Base-by-base conservation (phyloP, 53 echinoderm and acorn worm species). In the Arbacia lixula region DNA sequence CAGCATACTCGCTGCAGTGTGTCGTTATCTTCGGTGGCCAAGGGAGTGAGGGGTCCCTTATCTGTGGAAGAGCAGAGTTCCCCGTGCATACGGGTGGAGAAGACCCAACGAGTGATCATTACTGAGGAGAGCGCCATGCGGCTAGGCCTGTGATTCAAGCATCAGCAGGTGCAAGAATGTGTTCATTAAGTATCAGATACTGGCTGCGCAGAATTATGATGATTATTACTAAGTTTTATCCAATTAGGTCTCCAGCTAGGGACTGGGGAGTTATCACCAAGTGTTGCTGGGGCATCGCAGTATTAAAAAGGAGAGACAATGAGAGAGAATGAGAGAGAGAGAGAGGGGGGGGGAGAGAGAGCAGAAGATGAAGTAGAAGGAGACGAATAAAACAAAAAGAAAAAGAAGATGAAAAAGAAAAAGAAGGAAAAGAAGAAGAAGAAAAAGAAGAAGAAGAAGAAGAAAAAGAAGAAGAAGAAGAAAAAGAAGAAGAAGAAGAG, bases 11-110 rank as follows among this genome's bases (percentile, higher is more conserved):
- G n/a, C n/a, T n/a, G n/a, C 43, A 69, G 69, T 69, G 41, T 69
- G 69, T 69, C 69, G 69, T 69, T 69, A 69, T 69, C 69, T 69
- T 30, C 28, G 42, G 69, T 43, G 24, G n/a, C 69, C 69, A 69
- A 42, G 69, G 69, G 28, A 69, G 24, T 25, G 35, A 39, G 17
- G 34, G 42, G 41, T 39, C 39, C 26, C 68, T 69, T 69, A 69
- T 69, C 69, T 43, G 12, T 43, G 17, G 12, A 24, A 43, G 28
- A 40, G 69, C 12, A 69, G n/a, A n/a, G 67, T 31, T 36, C 29
- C 39, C 36, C 39, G 36, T 43, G 40, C 41, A 56, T 30, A 62
- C 34, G 34, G 32, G 31, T 3, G 36, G 67, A 22, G 39, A 35
- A 42, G 28, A n/a, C n/a, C n/a, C n/a, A n/a, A n/a, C n/a, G 42